These are phyloP conservation scores for Platyscapa corneri DNA, from an alignment of 1,140 invertebrate species.

Conservation along the genomic window DNA sequence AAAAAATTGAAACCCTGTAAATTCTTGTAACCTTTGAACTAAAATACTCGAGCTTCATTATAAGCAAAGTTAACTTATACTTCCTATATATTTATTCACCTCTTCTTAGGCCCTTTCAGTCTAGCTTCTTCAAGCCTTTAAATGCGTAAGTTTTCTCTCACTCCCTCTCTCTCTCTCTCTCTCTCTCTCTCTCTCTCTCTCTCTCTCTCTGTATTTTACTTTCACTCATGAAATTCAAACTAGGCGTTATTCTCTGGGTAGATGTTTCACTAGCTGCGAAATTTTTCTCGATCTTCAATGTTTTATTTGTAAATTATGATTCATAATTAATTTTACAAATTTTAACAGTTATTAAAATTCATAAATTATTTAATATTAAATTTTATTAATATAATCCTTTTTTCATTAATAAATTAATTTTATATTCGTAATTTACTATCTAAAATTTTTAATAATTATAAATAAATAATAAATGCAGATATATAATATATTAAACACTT, in stretches of 20 bases:
- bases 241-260: constrained; percentile 66
- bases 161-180: constrained; percentile 56
- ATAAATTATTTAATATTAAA: too few species aligned
- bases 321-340: too few species aligned
- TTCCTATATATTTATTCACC: constrained; percentile 68
- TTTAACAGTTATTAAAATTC: too few species aligned
- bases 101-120: constrained; percentile 57
- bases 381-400: too few species aligned
- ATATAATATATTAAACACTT: too few species aligned
- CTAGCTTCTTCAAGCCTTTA: constrained; percentile 53
- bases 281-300: constrained; percentile 62
- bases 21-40: background rate
- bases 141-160: constrained; percentile 51
- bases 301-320: constrained; percentile 70
- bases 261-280: constrained; percentile 55
- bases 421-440: too few species aligned
- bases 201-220: too few species aligned
- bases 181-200: constrained; percentile 57
- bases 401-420: too few species aligned
- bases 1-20: background rate
- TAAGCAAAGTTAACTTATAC: background rate
- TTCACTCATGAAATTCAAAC: constrained; percentile 56
- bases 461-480: too few species aligned
- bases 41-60: background rate
- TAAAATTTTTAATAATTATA: too few species aligned